Base-by-base conservation (phyloP, 1,140 invertebrate genomes). In the Halyomorpha halys region DNA sequence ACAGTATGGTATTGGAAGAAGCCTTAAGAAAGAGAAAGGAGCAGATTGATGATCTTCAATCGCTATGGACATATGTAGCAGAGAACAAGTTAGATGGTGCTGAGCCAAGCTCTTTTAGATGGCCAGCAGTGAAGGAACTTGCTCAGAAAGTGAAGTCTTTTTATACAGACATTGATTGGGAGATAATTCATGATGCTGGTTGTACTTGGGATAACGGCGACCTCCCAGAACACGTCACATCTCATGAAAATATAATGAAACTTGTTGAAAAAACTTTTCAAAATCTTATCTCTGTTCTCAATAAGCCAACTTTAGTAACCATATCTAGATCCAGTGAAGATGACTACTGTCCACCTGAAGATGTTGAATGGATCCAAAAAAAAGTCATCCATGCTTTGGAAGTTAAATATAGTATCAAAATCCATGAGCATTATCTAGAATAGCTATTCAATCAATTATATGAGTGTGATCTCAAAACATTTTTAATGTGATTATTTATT, bases 271-370 rank as follows among this genome's bases (percentile, higher is more conserved):
- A 71, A 44, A 70, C 78, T 62, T 78, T 90, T 66, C 74, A 78
- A 63, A 72, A 73, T 13, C 81, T 91, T 59, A 71, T 94, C 9
- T 70, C 77, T n/a, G 72, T 75, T 39, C 71, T 93, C 2, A 82
- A 84, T 0, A 68, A 72, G 30, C 91, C 91, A 5, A 82, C 82
- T 0, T 75, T 89, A 6, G 80, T 94, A 9, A 94, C 91, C 0
- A 81, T 92, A 61, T 83, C 90, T 0, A 79, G 86, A 71, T 94
- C 90, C 0, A 86, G 86, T 60, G 79, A 84, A n/a, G 92, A 95
- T 71, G 90, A 92, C 62, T 95, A 93, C 72, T 93, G 90, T 72
- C 91, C 92, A 2, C 71, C 77, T 13, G 80, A 88, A 69, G 81
- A 86, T 71, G 88, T 90, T 34, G 82, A 87, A 19, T 76, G 76